phyloP scores from a whole-genome alignment of 1,140 invertebrate genomes.

The Propsilocerus akamusi region DNA sequence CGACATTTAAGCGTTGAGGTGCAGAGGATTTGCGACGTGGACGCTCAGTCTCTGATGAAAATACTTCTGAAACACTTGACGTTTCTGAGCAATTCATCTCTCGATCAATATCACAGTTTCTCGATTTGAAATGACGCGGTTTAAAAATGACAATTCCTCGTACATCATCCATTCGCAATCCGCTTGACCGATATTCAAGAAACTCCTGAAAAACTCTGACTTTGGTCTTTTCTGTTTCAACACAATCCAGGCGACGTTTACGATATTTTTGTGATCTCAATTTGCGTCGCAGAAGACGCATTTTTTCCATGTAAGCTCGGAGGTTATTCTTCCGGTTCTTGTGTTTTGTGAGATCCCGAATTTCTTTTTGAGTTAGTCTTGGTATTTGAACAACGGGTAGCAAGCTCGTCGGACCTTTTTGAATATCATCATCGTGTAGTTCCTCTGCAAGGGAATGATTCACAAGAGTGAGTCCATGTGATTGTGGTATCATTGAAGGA shows the following conservation, averaged over 20 bases:
- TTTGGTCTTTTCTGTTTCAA: not conserved
- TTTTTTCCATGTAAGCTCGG: not conserved
- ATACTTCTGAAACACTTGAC: not conserved
- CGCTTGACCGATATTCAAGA: not conserved
- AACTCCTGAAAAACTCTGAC: not conserved
- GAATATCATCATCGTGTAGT: too few species aligned
- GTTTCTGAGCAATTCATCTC: not conserved
- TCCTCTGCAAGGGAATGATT: too few species aligned
- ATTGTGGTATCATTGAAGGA: too few species aligned
- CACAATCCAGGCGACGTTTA: not conserved
- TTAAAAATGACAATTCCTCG: too few species aligned
- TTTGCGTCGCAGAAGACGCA: not conserved
- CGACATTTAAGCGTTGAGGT: conserved; percentile 10
- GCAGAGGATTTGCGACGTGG: conserved; percentile 16
- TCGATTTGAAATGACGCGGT: too few species aligned
- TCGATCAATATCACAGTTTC: not conserved
- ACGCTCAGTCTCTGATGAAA: conserved; percentile 9
- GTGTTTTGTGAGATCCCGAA: not conserved
- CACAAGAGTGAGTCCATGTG: too few species aligned
- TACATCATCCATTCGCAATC: not conserved
- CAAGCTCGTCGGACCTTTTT: too few species aligned
- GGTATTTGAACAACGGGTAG: not conserved
- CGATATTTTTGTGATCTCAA: not conserved
- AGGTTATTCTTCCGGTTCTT: not conserved
- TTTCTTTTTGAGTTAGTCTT: not conserved